These are phyloP conservation scores for Cantharis nigra DNA, from an alignment of 2,888 invertebrate genomes.

Conservation along the genomic window DNA sequence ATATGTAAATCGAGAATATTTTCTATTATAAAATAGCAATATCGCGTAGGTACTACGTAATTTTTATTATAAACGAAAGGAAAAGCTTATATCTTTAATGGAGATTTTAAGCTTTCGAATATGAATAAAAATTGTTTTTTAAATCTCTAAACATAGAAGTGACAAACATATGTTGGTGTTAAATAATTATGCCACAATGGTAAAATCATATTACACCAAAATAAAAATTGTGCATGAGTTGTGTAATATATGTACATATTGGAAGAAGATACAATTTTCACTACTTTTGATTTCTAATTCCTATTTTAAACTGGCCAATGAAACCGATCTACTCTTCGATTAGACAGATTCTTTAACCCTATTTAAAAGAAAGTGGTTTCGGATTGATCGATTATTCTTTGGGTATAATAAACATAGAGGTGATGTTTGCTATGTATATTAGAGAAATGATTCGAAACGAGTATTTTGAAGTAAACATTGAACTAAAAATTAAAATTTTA, in stretches of 20 bases:
- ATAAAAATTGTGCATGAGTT: conserved; percentile 1
- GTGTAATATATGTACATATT: conserved; percentile 4
- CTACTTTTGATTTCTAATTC: conserved; percentile 44
- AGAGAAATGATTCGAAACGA: conserved; percentile 42
- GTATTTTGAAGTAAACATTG: conserved; percentile 39
- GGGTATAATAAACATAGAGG: conserved; percentile 8
- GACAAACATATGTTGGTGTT: not conserved
- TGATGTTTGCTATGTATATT: conserved; percentile 20
- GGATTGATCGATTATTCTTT: conserved; percentile 9
- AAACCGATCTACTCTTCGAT: conserved; percentile 18
- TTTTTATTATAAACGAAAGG: conserved; percentile 7
- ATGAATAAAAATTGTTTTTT: not conserved
- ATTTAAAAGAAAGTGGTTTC: conserved; percentile 41
- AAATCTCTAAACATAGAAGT: not conserved
- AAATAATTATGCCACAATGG: not conserved
- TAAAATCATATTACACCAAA: not conserved
- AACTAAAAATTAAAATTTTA: conserved; percentile 49
- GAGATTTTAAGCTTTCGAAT: not conserved
- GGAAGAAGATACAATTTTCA: conserved; percentile 6
- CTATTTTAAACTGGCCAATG: conserved; percentile 9
- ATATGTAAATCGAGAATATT: not conserved
- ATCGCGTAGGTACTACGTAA: not conserved
- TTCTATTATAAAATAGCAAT: not conserved
- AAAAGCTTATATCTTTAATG: not conserved
- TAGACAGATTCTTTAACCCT: conserved; percentile 31